A percentile compares a stretch with the other conserved stretches of the same genome.
Conservation (phyloP, 2,888 invertebrate species). For the Folsomia candida region DNA sequence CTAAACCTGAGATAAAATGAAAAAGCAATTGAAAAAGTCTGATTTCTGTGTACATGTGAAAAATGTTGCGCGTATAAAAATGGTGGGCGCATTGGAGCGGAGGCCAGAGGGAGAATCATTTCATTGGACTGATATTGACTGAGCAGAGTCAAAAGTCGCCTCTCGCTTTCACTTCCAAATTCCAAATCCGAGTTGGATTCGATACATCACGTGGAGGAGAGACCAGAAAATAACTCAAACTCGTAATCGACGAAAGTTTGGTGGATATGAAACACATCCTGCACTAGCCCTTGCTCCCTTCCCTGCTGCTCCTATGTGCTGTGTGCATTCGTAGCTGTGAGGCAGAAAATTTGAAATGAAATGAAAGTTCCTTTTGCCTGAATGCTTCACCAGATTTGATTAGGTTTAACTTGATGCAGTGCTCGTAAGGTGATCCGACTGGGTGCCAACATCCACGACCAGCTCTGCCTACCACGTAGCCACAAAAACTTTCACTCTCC, state of each 20-base stretch:
- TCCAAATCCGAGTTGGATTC: constrained; percentile 4
- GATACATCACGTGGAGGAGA: constrained; percentile 8
- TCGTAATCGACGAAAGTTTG: neutral
- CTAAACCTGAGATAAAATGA: too few relatives aligned
- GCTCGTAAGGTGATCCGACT: neutral
- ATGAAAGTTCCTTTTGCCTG: constrained; percentile 22
- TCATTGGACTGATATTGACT: neutral
- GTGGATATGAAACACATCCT: constrained; percentile 14
- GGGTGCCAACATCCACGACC: neutral
- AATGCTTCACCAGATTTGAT: constrained; percentile 24
- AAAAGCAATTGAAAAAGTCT: too few relatives aligned
- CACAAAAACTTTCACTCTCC: too few relatives aligned
- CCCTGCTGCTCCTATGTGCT: neutral
- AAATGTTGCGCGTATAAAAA: neutral
- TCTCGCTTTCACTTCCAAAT: neutral
- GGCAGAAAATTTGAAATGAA: constrained; percentile 20
- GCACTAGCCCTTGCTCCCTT: neutral
- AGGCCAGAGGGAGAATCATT: too few relatives aligned
- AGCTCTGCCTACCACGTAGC: too few relatives aligned
- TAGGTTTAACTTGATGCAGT: constrained; percentile 10
- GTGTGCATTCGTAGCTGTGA: neutral
- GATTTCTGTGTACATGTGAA: too few relatives aligned
- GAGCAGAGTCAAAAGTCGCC: neutral
- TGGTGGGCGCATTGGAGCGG: neutral
- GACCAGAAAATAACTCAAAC: constrained; percentile 4